phyloP scores from a whole-genome alignment of 2,888 invertebrate species.

The Apocheima hispidaria region DNA sequence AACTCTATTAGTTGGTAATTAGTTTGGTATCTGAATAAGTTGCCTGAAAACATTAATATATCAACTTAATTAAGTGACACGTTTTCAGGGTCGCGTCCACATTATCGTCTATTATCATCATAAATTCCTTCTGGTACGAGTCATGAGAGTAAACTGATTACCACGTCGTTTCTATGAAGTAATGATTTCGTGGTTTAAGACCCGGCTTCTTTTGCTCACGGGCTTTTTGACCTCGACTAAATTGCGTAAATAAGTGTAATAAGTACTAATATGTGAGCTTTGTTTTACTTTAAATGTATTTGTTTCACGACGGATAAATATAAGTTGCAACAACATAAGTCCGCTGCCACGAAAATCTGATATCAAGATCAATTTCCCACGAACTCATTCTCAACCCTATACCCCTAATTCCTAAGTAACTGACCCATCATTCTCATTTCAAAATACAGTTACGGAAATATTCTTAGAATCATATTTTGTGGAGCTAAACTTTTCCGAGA shows the following conservation, averaged over 20 bases:
- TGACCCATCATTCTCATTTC: neutral
- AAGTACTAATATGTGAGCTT: neutral
- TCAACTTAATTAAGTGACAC: neutral
- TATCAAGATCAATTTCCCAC: neutral
- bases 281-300: neutral
- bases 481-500: neutral
- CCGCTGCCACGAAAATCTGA: too few relatives aligned
- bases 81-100: constrained; percentile 10
- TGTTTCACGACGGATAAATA: neutral
- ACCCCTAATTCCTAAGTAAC: too few relatives aligned
- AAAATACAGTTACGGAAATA: too few relatives aligned
- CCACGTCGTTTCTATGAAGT: neutral
- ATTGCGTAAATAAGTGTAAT: too few relatives aligned
- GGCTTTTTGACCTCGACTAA: too few relatives aligned
- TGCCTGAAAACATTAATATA: neutral
- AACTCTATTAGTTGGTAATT: too few relatives aligned
- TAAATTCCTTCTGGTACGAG: constrained; percentile 16
- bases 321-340: too few relatives aligned
- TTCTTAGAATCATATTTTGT: too few relatives aligned
- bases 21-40: neutral
- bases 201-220: too few relatives aligned
- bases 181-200: too few relatives aligned
- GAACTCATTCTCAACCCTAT: too few relatives aligned
- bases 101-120: constrained; percentile 7
- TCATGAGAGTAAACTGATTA: constrained; percentile 7